Base-by-base conservation (phyloP, 2,888 invertebrate genomes). In the Acanthosepion lycidas region DNA sequence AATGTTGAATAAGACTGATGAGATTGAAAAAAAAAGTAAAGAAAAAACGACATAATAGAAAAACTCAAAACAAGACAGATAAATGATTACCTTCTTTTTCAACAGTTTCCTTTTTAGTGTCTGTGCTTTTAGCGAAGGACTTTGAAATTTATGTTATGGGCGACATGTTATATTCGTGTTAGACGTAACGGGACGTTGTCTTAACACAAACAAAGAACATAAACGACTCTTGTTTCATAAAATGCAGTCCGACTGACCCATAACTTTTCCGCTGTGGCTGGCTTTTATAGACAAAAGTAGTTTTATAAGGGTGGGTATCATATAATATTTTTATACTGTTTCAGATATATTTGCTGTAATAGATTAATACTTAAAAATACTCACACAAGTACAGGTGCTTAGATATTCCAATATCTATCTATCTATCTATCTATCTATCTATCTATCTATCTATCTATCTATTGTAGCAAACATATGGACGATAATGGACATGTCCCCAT, bases 101-200 rank as follows among this genome's bases (percentile, higher is more conserved):
- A 78, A 15, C 9, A 64, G 28, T 26, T 64, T 78, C 23, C 18
- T 78, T 18, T 78, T 78, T 28, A n/a, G 8, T 78, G 59, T 59
- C 59, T 78, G 15, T 15, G 78, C 12, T 9, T 78, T 78, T 78
- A 0, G 78, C n/a, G 15, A 15, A 15, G 15, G n/a, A 15, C 23
- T 78, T n/a, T 4, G n/a, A 33, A 78, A 78, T 78, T 78, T 78
- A 78, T 78, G n/a, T 78, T 78, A n/a, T 78, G n/a, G n/a, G n/a
- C 78, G n/a, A 33, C 78, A 78, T 78, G n/a, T 78, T 78, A 78
- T 78, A 78, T 78, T 78, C 78, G 78, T 78, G 78, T 78, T n/a
- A 78, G 78, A n/a, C 78, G n/a, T 78, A n/a, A 78, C 78, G 78
- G n/a, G 78, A 78, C 78, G 78, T 33, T 33, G n/a, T 78, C n/a